Evolutionary conservation across 2,113 vertebrate genomes (phyloP).

Genomic region (Cyanoramphus novaezelandiae): DNA sequence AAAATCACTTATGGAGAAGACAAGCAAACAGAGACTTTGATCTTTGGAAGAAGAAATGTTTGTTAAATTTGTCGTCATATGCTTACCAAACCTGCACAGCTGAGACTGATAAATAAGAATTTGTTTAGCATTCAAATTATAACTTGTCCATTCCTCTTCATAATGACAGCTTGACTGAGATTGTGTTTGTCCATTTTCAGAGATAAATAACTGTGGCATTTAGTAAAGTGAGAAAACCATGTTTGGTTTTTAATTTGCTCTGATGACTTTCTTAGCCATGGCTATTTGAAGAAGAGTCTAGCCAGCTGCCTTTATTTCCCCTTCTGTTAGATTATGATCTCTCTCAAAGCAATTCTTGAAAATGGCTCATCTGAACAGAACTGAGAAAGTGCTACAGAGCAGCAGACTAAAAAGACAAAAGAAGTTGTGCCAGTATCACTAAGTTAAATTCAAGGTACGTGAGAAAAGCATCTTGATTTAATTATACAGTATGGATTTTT

Average conservation of each 20-base stretch:
- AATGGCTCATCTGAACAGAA: constrained; percentile 54
- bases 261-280: constrained; percentile 44
- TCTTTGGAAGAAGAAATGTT: constrained; percentile 16
- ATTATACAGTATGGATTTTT: background rate
- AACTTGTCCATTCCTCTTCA: constrained; percentile 35
- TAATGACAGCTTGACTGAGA: constrained; percentile 45
- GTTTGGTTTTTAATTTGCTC: constrained; percentile 51
- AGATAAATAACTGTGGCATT: constrained; percentile 45
- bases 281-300: constrained; percentile 42
- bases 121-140: constrained; percentile 45
- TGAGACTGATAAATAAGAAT: constrained; percentile 43
- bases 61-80: constrained; percentile 2
- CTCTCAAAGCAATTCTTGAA: constrained; percentile 59
- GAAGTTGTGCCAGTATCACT: background rate
- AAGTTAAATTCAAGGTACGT: constrained; percentile 5
- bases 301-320: constrained; percentile 43
- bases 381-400: background rate
- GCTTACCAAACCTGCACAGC: constrained; percentile 8
- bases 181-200: constrained; percentile 53
- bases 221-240: constrained; percentile 35
- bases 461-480: background rate
- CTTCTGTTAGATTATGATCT: constrained; percentile 39
- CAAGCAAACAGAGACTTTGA: background rate
- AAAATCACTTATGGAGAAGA: background rate
- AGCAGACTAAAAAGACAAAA: constrained; percentile 37